A percentile compares a stretch with the other conserved stretches of the same genome.
Evolutionary conservation across 2,113 vertebrate genomes (phyloP).

Genomic region (Catagonus wagneri): DNA sequence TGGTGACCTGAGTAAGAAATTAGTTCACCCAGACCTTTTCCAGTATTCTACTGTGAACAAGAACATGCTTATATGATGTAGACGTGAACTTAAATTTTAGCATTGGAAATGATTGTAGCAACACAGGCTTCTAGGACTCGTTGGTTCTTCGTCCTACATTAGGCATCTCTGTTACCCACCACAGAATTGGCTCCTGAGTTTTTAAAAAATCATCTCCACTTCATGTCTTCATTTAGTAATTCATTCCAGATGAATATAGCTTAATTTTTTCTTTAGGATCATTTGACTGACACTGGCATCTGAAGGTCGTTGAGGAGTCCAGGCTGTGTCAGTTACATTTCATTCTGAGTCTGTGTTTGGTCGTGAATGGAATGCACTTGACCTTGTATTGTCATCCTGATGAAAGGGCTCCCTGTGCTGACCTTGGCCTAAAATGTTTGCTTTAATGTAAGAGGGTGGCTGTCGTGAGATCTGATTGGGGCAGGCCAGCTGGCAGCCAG

Average conservation of each 20-base stretch:
- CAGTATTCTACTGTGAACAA: neutral
- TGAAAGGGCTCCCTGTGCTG: slow-evolving; percentile 58
- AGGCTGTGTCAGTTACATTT: slow-evolving; percentile 54
- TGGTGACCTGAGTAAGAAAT: neutral
- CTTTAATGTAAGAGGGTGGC: neutral
- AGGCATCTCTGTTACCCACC: neutral
- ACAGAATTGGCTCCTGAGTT: slow-evolving; percentile 17
- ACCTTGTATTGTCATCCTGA: slow-evolving; percentile 43
- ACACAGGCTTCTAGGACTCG: neutral
- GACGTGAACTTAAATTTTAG: neutral
- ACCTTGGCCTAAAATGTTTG: neutral
- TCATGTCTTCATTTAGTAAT: slow-evolving; percentile 57
- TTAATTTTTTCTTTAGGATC: slow-evolving; percentile 61
- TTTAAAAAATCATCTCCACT: slow-evolving; percentile 4
- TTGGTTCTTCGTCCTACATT: neutral
- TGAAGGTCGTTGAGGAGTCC: slow-evolving; percentile 67
- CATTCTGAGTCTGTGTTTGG: slow-evolving; percentile 54
- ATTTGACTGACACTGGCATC: slow-evolving; percentile 66
- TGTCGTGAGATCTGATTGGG: neutral
- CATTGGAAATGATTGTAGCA: neutral
- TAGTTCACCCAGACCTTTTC: neutral
- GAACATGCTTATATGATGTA: neutral
- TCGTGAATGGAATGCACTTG: slow-evolving; percentile 62
- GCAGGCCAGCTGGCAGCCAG: neutral
- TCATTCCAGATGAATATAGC: slow-evolving; percentile 60